Evolutionary conservation across 2,113 vertebrate genomes (phyloP).

Genomic region (Gyps fulvus): DNA sequence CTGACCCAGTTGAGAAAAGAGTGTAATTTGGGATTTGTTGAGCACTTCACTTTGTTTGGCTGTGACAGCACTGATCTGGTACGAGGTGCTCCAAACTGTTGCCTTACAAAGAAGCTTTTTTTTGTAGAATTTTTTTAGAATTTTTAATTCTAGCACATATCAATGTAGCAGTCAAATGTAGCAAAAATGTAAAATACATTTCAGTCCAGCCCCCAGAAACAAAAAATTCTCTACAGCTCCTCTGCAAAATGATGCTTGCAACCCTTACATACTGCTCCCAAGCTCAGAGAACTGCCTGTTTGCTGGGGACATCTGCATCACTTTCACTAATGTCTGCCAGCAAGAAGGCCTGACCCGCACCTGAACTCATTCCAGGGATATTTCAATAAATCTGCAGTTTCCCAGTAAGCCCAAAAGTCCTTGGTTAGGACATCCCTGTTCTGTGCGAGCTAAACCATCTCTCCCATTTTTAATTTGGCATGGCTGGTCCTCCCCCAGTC

Average conservation of each 20-base stretch:
- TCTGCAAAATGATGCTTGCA: neutral
- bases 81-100: neutral
- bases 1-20: neutral
- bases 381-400: constrained; percentile 4
- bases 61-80: neutral
- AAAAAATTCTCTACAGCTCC: neutral
- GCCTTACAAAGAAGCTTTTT: neutral
- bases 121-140: too few species aligned
- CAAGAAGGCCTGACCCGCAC: neutral
- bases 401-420: neutral
- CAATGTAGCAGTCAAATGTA: neutral
- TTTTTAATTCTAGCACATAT: neutral
- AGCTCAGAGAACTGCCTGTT: neutral
- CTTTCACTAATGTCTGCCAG: neutral
- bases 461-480: constrained; percentile 7
- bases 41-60: neutral
- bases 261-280: neutral
- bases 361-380: neutral
- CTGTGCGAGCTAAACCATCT: neutral
- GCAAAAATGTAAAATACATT: neutral
- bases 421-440: neutral
- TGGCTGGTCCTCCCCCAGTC: neutral
- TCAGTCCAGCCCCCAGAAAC: neutral
- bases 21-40: neutral
- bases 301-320: neutral